Evolutionary conservation across 53 echinoderm and acorn worm species (phyloP).

Genomic region (Paracentrotus lividus): DNA sequence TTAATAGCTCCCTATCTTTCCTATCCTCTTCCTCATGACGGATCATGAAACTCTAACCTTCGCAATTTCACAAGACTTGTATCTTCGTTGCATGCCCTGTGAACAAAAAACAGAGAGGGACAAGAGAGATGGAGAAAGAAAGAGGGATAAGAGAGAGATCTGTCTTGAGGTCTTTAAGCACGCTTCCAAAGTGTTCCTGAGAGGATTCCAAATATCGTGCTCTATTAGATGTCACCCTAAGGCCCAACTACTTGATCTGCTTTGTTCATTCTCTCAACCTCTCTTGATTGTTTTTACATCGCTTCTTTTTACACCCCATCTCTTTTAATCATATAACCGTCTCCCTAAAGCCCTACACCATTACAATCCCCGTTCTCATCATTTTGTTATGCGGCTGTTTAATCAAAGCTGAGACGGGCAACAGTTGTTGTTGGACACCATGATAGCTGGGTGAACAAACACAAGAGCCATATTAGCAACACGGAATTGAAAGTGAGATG

Average conservation of each 20-base stretch:
- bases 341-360: constrained; percentile 66
- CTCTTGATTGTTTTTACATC: constrained; percentile 71
- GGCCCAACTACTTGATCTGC: constrained; percentile 35
- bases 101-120: neutral
- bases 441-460: neutral
- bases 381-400: neutral
- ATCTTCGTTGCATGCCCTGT: constrained; percentile 44
- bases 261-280: constrained; percentile 59
- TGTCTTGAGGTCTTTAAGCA: constrained; percentile 27
- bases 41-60: constrained; percentile 65
- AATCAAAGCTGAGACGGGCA: neutral
- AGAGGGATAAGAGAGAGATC: constrained; percentile 28
- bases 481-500: too few relatives aligned
- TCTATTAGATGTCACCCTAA: constrained; percentile 57
- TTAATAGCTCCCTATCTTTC: constrained; percentile 28
- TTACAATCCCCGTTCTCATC: constrained; percentile 14
- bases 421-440: constrained; percentile 43
- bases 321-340: constrained; percentile 65
- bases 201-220: constrained; percentile 42
- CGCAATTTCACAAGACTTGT: constrained; percentile 50
- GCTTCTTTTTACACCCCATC: constrained; percentile 68
- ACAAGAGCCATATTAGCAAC: too few relatives aligned
- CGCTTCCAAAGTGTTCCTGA: constrained; percentile 1
- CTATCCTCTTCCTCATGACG: neutral
- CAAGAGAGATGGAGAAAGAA: neutral